Conservation (phyloP, 2,888 invertebrate genomes). For the Ecdyonurus torrentis region DNA sequence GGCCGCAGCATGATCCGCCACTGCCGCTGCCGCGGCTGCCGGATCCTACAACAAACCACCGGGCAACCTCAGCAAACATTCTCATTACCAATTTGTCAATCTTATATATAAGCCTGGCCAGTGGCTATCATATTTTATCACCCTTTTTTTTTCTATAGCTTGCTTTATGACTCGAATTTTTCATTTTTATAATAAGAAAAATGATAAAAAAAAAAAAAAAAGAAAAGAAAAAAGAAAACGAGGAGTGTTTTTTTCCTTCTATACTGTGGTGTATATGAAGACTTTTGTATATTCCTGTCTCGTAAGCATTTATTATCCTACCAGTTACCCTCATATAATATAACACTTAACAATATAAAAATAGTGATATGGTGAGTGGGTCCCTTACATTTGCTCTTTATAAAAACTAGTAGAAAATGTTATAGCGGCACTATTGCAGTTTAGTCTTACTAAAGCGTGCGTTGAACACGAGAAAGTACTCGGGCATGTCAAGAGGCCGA, state of each 20-base stretch:
- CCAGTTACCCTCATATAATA: not conserved
- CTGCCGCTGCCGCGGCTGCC: not conserved
- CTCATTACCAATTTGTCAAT: not conserved
- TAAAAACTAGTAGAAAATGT: not conserved
- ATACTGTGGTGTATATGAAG: too few relatives aligned
- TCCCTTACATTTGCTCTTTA: too few relatives aligned
- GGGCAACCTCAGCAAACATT: not conserved
- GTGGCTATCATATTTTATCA: too few relatives aligned
- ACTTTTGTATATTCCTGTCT: not conserved
- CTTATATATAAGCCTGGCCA: not conserved
- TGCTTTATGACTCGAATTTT: too few relatives aligned
- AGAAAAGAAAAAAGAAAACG: too few relatives aligned
- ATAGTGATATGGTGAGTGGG: not conserved
- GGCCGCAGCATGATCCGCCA: not conserved
- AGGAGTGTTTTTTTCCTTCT: too few relatives aligned
- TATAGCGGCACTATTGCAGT: not conserved
- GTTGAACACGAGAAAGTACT: slow-evolving; percentile 2
- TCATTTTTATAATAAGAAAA: too few relatives aligned
- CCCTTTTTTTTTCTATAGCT: too few relatives aligned
- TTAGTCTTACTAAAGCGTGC: not conserved
- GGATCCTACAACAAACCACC: not conserved
- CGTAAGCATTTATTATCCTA: not conserved
- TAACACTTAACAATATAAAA: not conserved
- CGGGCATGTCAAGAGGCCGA: not conserved
- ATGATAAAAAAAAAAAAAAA: not conserved